Conservation (phyloP, 2,113 vertebrate genomes). For the Maccullochella peelii region DNA sequence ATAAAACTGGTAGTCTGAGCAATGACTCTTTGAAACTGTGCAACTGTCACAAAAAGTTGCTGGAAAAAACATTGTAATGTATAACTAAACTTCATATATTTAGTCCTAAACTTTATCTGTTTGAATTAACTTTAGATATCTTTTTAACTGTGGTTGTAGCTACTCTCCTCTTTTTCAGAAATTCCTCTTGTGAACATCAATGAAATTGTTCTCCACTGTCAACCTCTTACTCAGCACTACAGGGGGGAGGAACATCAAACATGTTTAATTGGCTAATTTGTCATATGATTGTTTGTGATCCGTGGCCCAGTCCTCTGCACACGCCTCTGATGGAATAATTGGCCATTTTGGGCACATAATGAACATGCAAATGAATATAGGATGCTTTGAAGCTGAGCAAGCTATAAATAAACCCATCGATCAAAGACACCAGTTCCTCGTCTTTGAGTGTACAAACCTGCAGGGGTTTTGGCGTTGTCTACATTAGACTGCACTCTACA, state of each 20-base stretch:
- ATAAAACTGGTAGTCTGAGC: neutral
- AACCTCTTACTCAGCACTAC: conserved; percentile 34
- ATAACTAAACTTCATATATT: neutral
- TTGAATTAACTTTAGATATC: neutral
- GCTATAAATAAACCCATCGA: conserved; percentile 68
- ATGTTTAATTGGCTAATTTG: conserved; percentile 78
- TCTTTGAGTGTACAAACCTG: conserved; percentile 53
- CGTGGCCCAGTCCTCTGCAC: conserved; percentile 43
- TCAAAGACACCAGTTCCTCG: conserved; percentile 58
- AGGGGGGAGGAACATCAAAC: conserved; percentile 60
- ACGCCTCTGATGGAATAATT: conserved; percentile 76
- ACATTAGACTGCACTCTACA: neutral
- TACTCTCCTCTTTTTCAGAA: neutral
- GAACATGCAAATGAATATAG: conserved; percentile 69
- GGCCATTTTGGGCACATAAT: conserved; percentile 68
- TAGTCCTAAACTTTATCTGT: neutral
- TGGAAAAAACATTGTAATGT: neutral
- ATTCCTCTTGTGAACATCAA: conserved; percentile 24
- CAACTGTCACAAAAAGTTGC: neutral
- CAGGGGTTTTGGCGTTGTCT: conserved; percentile 3
- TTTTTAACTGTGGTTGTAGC: neutral
- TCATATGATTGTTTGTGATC: conserved; percentile 72
- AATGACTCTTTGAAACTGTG: neutral
- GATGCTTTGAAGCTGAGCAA: conserved; percentile 63
- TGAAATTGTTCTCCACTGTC: conserved; percentile 34